Conservation (phyloP, 2,888 invertebrate genomes). For the Diaprepes abbreviatus region DNA sequence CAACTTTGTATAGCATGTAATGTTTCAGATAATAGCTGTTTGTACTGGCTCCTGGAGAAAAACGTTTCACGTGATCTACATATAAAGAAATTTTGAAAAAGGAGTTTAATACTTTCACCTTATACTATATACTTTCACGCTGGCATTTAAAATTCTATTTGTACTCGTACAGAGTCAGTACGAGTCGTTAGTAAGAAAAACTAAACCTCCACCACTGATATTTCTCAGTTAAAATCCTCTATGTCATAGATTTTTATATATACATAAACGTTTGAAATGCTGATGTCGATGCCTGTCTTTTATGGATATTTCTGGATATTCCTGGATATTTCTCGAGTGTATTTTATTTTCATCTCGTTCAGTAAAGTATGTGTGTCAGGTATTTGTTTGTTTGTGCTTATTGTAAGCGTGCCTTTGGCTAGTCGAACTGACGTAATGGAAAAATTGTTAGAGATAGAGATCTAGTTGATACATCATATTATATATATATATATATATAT, state of each 20-base stretch:
- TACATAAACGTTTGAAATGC: conserved; percentile 39
- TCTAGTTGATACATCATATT: no score
- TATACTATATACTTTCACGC: no score
- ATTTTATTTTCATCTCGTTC: conserved; percentile 38
- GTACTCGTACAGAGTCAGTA: no score
- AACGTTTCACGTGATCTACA: no score
- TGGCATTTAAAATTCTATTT: no score
- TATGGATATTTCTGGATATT: conserved; percentile 38
- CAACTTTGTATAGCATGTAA: no score
- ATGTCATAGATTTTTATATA: conserved; percentile 33
- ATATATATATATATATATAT: no score
- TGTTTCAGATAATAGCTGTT: no score
- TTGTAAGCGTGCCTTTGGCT: conserved; percentile 18
- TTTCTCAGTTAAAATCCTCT: neutral
- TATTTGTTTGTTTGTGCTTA: conserved; percentile 31
- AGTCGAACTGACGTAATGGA: neutral
- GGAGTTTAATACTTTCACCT: no score
- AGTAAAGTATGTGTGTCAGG: conserved; percentile 27
- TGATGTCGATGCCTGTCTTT: conserved; percentile 38
- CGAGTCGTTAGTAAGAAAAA: no score
- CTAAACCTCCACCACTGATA: neutral
- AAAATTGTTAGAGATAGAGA: neutral
- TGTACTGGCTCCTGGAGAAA: no score
- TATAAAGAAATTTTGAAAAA: no score
- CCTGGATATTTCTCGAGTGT: conserved; percentile 32